Conservation (phyloP, 2,113 vertebrate species). For the Aegotheles bennettii region DNA sequence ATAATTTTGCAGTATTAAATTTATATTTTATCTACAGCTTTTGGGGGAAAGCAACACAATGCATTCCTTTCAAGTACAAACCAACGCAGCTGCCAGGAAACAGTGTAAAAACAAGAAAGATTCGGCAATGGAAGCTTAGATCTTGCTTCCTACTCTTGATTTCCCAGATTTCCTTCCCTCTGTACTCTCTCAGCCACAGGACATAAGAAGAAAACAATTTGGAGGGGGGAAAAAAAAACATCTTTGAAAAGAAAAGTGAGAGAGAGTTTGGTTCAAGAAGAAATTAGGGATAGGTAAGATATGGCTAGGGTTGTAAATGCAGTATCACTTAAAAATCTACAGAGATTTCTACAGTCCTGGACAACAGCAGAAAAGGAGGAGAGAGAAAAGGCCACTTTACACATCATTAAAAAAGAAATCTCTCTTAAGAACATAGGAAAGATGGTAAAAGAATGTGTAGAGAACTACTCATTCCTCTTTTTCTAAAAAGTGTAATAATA, state of each 20-base stretch:
- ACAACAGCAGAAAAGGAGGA: background rate
- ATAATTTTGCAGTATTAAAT: background rate
- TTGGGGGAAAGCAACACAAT: background rate
- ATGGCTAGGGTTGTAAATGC: fast-evolving
- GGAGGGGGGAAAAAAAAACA: background rate
- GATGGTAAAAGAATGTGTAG: background rate
- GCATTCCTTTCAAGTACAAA: constrained; percentile 5
- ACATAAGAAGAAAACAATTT: constrained; percentile 16
- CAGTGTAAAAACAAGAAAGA: constrained; percentile 13
- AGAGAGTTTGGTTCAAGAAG: background rate
- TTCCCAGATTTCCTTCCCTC: constrained; percentile 54
- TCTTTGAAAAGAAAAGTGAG: background rate
- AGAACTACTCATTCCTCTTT: background rate
- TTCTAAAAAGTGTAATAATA: background rate
- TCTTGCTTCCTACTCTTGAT: constrained; percentile 33
- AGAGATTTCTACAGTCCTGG: background rate
- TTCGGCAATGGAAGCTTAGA: constrained; percentile 29
- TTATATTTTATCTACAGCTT: background rate
- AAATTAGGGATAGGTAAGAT: background rate
- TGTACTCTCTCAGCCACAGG: background rate
- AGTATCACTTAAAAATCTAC: background rate
- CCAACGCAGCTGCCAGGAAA: constrained; percentile 23
- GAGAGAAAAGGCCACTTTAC: background rate
- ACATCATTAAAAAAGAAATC: background rate
- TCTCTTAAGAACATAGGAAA: background rate